phyloP scores from a whole-genome alignment of 2,888 invertebrate genomes.

The Holacanthella duospinosa region DNA sequence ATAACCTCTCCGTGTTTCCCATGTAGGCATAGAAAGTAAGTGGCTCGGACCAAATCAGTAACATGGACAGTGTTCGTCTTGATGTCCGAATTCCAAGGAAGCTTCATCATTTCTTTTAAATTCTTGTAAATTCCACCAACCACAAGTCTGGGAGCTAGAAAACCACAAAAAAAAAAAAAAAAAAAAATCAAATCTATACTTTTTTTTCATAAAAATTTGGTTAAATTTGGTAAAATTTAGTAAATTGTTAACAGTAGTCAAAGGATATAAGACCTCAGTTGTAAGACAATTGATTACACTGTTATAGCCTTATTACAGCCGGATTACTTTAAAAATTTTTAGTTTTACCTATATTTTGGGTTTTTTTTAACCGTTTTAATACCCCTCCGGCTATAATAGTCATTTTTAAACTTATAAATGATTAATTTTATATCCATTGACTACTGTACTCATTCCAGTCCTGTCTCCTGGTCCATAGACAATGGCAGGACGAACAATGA shows the following conservation, averaged over 20 bases:
- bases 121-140: conserved; percentile 81
- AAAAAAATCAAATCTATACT: not conserved
- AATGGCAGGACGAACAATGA: conserved; percentile 68
- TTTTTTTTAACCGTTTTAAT: too few species aligned
- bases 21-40: conserved; percentile 55
- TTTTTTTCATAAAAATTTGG: too few species aligned
- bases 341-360: too few species aligned
- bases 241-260: not conserved
- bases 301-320: too few species aligned
- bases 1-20: conserved; percentile 40
- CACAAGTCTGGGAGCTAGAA: conserved; percentile 66
- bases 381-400: too few species aligned
- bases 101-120: conserved; percentile 78
- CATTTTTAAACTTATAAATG: too few species aligned
- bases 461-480: conserved; percentile 79
- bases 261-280: not conserved
- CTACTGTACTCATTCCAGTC: conserved; percentile 63
- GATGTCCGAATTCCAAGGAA: conserved; percentile 75
- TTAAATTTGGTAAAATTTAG: too few species aligned
- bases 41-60: conserved; percentile 66
- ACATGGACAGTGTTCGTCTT: conserved; percentile 82
- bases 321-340: too few species aligned
- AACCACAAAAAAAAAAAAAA: not conserved
- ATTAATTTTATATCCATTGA: too few species aligned
- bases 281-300: too few species aligned